A percentile compares a stretch with the other conserved stretches of the same genome.
Evolutionary conservation across 1,140 invertebrate species (phyloP).

Genomic region (Polypedilum pembai): DNA sequence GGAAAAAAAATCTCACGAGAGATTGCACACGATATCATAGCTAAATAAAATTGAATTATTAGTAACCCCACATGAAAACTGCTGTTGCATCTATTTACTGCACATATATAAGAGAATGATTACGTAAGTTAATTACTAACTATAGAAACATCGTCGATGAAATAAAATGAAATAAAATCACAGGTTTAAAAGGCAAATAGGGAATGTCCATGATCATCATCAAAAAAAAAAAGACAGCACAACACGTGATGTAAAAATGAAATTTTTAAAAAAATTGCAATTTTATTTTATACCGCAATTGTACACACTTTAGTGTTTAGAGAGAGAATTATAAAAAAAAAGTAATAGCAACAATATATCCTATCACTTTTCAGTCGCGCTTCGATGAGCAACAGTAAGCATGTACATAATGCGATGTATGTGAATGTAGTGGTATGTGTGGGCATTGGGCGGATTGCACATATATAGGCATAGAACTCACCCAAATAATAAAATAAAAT

Average conservation of each 20-base stretch:
- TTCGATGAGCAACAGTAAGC: slow-evolving; percentile 10
- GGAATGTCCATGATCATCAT: slow-evolving; percentile 10
- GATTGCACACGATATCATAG: slow-evolving; percentile 11
- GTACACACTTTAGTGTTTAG: background rate
- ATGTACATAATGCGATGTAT: background rate
- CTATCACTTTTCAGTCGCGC: slow-evolving; percentile 10
- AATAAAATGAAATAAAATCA: background rate
- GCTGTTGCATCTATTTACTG: slow-evolving; percentile 21
- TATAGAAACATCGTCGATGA: background rate
- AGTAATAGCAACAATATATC: background rate
- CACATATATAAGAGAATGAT: slow-evolving; percentile 14
- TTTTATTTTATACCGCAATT: background rate
- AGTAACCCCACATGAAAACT: slow-evolving; percentile 24
- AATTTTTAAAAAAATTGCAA: background rate
- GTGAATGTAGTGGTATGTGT: background rate
- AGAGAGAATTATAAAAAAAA: no score
- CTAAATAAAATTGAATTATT: slow-evolving; percentile 26
- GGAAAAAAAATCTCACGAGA: slow-evolving; percentile 14
- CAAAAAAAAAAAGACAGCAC: background rate
- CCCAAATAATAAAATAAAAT: background rate
- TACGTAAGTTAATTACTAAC: slow-evolving; percentile 24
- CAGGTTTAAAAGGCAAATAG: slow-evolving; percentile 3
- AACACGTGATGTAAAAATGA: background rate
- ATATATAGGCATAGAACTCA: background rate
- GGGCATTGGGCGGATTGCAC: background rate